Conservation (phyloP, 2,797 vertebrate genomes). For the Kryptolebias ocellatus region DNA sequence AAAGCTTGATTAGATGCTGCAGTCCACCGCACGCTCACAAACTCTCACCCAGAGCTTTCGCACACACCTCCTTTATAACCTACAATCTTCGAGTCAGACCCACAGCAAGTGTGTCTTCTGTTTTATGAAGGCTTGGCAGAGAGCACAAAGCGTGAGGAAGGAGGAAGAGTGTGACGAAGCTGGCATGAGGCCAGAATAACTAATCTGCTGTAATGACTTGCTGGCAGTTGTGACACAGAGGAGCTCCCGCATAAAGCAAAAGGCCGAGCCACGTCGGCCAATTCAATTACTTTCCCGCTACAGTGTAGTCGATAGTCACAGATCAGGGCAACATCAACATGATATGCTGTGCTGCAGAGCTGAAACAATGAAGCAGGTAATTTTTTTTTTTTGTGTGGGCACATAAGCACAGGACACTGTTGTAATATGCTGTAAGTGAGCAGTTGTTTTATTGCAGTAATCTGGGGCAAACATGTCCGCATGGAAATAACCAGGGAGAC, state of each 20-base stretch:
- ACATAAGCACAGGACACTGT: slow-evolving; percentile 40
- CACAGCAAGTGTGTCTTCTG: slow-evolving; percentile 36
- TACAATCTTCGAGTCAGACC: slow-evolving; percentile 61
- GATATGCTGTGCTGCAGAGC: slow-evolving; percentile 25
- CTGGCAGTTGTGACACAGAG: slow-evolving; percentile 64
- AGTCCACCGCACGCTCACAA: slow-evolving; percentile 49
- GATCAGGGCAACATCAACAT: slow-evolving; percentile 48
- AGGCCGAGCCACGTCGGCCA: slow-evolving; percentile 56
- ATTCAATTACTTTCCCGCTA: slow-evolving; percentile 68
- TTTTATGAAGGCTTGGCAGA: slow-evolving; percentile 57
- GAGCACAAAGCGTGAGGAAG: slow-evolving; percentile 43
- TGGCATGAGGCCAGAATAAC: slow-evolving; percentile 72
- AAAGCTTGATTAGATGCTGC: slow-evolving; percentile 73
- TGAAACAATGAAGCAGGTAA: slow-evolving; percentile 44
- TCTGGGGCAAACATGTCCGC: slow-evolving; percentile 19
- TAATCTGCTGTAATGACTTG: slow-evolving; percentile 81
- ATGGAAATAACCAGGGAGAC: slow-evolving; percentile 47
- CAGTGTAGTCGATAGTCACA: slow-evolving; percentile 42
- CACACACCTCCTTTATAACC: slow-evolving; percentile 66
- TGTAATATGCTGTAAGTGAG: slow-evolving; percentile 25
- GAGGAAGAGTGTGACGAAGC: slow-evolving; percentile 33
- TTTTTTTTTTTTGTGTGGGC: slow-evolving; percentile 42
- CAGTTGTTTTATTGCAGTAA: slow-evolving; percentile 36
- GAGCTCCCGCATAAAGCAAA: slow-evolving; percentile 64
- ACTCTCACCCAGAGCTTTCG: slow-evolving; percentile 37